A percentile compares a stretch with the other conserved stretches of the same genome.
These are phyloP conservation scores for Chrysina gloriosa DNA, from an alignment of 2,888 invertebrate species.

Conservation along the genomic window DNA sequence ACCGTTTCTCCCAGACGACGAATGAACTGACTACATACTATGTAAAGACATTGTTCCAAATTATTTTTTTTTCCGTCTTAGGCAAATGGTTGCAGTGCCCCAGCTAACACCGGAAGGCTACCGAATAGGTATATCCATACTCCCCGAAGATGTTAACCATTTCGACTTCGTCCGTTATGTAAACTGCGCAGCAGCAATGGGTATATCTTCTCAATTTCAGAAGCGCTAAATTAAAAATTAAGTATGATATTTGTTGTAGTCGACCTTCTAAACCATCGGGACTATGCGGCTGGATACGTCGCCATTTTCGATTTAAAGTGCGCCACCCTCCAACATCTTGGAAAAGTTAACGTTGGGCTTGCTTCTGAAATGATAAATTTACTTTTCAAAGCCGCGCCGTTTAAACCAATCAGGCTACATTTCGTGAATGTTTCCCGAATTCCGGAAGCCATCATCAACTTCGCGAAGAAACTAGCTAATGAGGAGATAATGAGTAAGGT, in stretches of 20 bases:
- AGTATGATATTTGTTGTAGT: conserved; percentile 6
- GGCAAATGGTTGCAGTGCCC: no score
- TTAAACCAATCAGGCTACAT: background rate
- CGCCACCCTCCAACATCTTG: background rate
- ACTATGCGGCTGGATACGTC: background rate
- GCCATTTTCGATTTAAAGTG: background rate
- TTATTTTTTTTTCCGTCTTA: background rate
- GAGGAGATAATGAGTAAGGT: background rate
- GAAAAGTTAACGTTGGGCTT: background rate
- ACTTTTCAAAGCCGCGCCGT: background rate
- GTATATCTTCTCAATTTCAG: no score
- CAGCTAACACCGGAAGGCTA: conserved; percentile 5
- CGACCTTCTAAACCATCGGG: background rate
- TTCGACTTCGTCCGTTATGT: no score
- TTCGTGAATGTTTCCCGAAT: background rate
- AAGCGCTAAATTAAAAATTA: no score
- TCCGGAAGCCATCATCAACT: background rate
- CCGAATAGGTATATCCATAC: background rate
- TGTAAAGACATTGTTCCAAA: background rate
- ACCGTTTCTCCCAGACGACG: no score
- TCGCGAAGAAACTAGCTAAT: background rate
- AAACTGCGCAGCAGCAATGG: no score
- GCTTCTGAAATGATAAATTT: background rate
- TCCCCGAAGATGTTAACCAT: background rate
- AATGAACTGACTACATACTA: no score